Evolutionary conservation across 1,140 invertebrate species (phyloP).

Genomic region (Ips typographus): DNA sequence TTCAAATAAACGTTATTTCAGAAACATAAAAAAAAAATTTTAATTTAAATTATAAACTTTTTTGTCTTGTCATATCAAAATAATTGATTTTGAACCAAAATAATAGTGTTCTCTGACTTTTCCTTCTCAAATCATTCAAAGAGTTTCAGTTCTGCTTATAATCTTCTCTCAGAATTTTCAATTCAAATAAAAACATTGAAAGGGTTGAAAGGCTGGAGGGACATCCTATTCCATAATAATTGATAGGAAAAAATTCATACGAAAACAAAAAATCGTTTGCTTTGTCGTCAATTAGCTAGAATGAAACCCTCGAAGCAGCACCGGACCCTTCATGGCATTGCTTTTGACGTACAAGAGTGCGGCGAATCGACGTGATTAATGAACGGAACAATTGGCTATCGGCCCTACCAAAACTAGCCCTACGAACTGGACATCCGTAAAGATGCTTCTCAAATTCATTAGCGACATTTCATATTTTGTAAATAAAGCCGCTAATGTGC

Average conservation of each 20-base stretch:
- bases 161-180: no score
- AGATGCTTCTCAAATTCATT: conserved; percentile 39
- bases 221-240: no score
- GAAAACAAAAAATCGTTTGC: conserved; percentile 47
- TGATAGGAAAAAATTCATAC: background rate
- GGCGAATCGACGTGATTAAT: conserved; percentile 50
- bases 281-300: conserved; percentile 52
- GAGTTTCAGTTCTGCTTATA: no score
- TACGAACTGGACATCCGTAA: conserved; percentile 1
- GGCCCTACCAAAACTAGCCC: conserved; percentile 15
- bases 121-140: no score
- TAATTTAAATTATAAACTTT: no score
- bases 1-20: no score
- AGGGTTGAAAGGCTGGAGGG: no score
- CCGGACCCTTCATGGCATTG: conserved; percentile 49
- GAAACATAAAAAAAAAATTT: no score
- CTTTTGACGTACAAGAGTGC: conserved; percentile 51
- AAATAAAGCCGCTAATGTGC: conserved; percentile 37
- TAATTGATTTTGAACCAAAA: no score
- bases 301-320: conserved; percentile 51
- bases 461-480: conserved; percentile 50
- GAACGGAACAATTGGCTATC: conserved; percentile 51
- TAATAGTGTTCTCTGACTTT: no score
- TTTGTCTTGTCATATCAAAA: no score
- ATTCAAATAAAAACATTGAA: no score